Evolutionary conservation across 2,797 vertebrate genomes (phyloP), one percentile per base, ranked within the genome.

Genomic region (Squalus acanthias): DNA sequence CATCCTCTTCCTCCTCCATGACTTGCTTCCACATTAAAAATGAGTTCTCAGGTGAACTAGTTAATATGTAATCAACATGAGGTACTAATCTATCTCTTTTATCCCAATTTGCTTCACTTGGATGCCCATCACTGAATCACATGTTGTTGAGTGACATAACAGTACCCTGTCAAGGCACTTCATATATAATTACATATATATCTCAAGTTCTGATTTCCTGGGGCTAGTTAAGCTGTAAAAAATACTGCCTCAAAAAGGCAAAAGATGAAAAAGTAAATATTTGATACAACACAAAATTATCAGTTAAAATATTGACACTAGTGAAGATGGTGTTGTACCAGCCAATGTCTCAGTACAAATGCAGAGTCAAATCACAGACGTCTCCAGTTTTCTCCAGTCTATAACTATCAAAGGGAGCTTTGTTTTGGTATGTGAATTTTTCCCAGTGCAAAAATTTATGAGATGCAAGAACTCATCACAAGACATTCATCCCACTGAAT

Each of bases 21-120:
- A 39, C 39, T 39, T 39, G 39, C 39, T 39, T 39, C 39, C 39
- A 39, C 39, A 39, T 39, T 39, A 39, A 39, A 39, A 39, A 39
- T 39, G 39, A 39, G 39, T 39, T 39, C 39, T 39, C 39, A 39
- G 39, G 39, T 39, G 39, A 97, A 96, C 97, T 17, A 96, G 98
- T 98, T 98, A 97, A 97, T 97, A 96, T 96, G 97, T 97, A 98
- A 97, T 97, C 97, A 97, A 97, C 13, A 97, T 15, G 96, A 97
- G 97, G 97, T 65, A 92, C 96, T 97, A 97, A 97, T 96, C 96
- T 96, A 95, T 97, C 96, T 98, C 97, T 98, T 97, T 97, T 94
- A 96, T 96, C 97, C 96, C 92, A 96, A 74, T 97, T 97, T 97
- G 96, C 96, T 96, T 97, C 97, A 97, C 96, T 97, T 97, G 96